A percentile compares a stretch with the other conserved stretches of the same genome.
Evolutionary conservation across 1,140 invertebrate genomes (phyloP).

Genomic region (Polypedilum pembai): DNA sequence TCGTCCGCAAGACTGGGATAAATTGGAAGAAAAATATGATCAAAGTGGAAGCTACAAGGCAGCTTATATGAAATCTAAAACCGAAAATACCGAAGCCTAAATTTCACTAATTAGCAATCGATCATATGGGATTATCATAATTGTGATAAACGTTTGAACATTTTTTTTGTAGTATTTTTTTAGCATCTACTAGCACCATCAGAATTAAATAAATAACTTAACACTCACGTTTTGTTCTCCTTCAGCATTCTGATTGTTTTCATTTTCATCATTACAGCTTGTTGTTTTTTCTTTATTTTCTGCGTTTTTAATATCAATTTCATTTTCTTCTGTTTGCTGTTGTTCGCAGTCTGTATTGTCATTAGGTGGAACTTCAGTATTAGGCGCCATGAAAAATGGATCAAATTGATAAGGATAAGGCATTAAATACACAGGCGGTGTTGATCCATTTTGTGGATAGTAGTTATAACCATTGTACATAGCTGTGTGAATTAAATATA

Average conservation of each 20-base stretch:
- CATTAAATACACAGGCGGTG: not conserved
- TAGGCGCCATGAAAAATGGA: constrained; percentile 16
- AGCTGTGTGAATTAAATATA: not conserved
- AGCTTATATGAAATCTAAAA: constrained; percentile 36
- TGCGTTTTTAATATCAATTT: not conserved
- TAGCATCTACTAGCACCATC: not conserved
- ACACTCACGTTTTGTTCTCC: not conserved
- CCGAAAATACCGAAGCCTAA: constrained; percentile 26
- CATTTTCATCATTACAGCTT: not conserved
- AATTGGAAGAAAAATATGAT: constrained; percentile 53
- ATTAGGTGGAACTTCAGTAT: not conserved
- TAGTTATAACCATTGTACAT: constrained; percentile 18
- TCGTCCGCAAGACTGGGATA: constrained; percentile 50
- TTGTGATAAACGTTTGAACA: not conserved
- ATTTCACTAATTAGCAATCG: not conserved
- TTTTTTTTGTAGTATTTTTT: not conserved
- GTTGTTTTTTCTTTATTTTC: not conserved
- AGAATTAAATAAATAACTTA: not conserved
- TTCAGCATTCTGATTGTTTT: not conserved
- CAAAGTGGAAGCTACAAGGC: constrained; percentile 48
- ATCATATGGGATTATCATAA: not conserved
- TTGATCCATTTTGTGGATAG: not conserved
- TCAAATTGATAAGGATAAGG: constrained; percentile 23
- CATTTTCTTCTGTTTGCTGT: not conserved
- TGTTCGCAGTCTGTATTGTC: not conserved